Conservation (phyloP, 2,113 vertebrate species). For the Alexandromys fortis region DNA sequence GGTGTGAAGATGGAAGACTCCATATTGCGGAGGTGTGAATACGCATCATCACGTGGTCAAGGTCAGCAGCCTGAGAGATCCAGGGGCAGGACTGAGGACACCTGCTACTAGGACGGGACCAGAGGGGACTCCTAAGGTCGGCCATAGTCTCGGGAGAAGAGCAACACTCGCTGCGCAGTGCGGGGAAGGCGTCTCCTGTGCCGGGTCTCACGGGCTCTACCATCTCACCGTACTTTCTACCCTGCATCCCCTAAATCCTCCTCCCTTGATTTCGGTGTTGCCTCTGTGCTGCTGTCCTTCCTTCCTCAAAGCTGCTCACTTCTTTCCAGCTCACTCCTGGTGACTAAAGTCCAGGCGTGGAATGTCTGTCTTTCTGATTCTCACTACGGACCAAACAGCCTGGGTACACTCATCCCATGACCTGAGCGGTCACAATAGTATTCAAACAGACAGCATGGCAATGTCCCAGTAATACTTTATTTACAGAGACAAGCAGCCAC, state of each 20-base stretch:
- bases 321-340: neutral
- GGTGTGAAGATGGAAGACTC: neutral
- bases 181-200: accelerated
- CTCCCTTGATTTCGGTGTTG: neutral
- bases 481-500: neutral
- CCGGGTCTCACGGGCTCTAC: accelerated
- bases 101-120: accelerated
- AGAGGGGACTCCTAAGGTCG: neutral
- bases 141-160: accelerated
- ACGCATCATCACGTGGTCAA: neutral
- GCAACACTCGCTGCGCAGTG: accelerated
- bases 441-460: neutral
- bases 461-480: neutral
- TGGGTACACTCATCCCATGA: too few species aligned
- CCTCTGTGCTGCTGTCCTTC: neutral
- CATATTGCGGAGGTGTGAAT: too few species aligned
- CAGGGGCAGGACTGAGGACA: accelerated
- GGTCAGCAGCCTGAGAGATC: neutral
- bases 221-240: accelerated
- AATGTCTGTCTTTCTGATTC: neutral
- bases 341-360: neutral
- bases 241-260: neutral
- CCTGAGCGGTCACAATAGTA: neutral
- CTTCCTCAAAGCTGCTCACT: neutral
- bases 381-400: neutral